These are phyloP conservation scores for Tetragnatha versicolor DNA, from an alignment of 1,140 invertebrate species.

Conservation along the genomic window DNA sequence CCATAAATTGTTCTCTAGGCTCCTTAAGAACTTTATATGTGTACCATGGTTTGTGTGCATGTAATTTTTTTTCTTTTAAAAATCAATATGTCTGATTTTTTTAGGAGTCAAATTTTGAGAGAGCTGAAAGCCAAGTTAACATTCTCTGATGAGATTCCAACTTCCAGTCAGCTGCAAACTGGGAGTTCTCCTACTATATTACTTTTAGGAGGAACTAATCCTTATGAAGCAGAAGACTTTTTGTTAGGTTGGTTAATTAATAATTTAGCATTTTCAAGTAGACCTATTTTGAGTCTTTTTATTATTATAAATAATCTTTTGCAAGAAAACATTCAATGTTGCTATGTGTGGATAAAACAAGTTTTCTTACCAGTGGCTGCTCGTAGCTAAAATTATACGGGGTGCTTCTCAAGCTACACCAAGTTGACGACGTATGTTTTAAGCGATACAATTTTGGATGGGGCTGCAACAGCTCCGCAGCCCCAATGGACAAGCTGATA, in stretches of 20 bases:
- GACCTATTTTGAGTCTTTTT: neutral
- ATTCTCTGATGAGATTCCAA: conserved; percentile 29
- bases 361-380: neutral
- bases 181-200: conserved; percentile 30
- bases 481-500: too few species aligned
- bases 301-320: neutral
- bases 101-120: conserved; percentile 22
- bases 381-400: neutral
- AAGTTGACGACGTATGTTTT: too few species aligned
- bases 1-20: too few species aligned
- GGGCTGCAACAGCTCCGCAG: too few species aligned
- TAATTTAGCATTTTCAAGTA: neutral
- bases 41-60: too few species aligned
- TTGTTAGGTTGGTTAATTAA: neutral
- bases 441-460: too few species aligned
- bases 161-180: conserved; percentile 23
- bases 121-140: conserved; percentile 30
- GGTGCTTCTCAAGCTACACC: neutral
- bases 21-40: too few species aligned
- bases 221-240: conserved; percentile 4
- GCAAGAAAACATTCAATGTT: neutral
- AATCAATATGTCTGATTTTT: too few species aligned
- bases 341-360: neutral
- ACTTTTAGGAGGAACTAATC: conserved; percentile 31
- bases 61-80: too few species aligned